Base-by-base conservation (phyloP, 2,888 invertebrate genomes). In the Phaonia tiefii region DNA sequence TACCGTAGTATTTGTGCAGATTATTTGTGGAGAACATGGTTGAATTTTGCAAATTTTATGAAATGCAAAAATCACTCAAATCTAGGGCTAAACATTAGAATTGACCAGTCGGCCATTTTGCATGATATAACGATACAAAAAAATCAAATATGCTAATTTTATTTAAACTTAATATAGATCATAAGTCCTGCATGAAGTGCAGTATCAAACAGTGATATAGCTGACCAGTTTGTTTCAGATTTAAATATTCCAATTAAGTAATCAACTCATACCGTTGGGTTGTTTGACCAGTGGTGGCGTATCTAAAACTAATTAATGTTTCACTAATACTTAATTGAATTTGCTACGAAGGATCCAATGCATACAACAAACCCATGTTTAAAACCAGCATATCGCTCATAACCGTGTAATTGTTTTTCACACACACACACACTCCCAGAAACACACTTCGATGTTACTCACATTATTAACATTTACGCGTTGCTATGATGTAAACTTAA, bases 401-500 rank as follows among this genome's bases (percentile, higher is more conserved):
- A 39, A 11, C 63, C 39, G 39, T 37, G 60, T 49, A 60, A 72
- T 63, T 37, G 39, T 37, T 37, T 20, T 31, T 31, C 4, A 31
- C 31, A 31, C 31, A 31, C 3, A 31, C 31, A 31, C 31, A 31
- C 74, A 80, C 10, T 8, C 4, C 11, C 17, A 56, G n/a, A 8
- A 44, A 0, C 0, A 69, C n/a, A 42, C 49, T 46, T 15, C 65
- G 31, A 49, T 37, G 39, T n/a, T n/a, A 20, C 25, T 7, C 22
- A 5, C 37, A 20, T 51, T 15, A 46, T 73, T 79, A 69, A 65
- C 63, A 73, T 69, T 69, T 65, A 74, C 56, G 63, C 65, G 58
- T 74, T 74, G 63, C 42, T 65, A 69, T 51, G 71, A 78, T 77
- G 58, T 72, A 58, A 58, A 46, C 49, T 37, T 15, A 31, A 37